Conservation (phyloP, 2,888 invertebrate genomes). For the Hydrotaea cyrtoneurina region DNA sequence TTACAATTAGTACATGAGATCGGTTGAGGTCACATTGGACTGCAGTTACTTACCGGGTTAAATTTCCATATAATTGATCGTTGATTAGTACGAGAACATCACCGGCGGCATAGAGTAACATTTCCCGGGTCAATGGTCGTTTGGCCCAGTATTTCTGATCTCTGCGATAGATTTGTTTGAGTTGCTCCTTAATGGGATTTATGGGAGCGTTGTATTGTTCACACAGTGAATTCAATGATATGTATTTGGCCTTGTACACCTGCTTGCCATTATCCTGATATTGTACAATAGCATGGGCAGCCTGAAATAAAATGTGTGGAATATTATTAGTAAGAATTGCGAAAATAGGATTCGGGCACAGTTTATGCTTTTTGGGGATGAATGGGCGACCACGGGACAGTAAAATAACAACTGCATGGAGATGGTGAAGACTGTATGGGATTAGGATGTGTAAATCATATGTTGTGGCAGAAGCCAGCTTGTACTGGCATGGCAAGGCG, state of each 20-base stretch:
- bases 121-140: constrained; percentile 92
- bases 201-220: constrained; percentile 92
- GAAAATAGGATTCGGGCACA: too few species aligned
- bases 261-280: constrained; percentile 94
- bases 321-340: too few species aligned
- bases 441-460: too few species aligned
- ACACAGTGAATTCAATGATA: constrained; percentile 94
- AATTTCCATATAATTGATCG: constrained; percentile 89
- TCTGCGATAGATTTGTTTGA: constrained; percentile 91
- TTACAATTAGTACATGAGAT: background rate
- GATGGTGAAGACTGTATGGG: too few species aligned
- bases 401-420: too few species aligned
- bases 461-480: too few species aligned
- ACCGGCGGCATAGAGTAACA: constrained; percentile 94
- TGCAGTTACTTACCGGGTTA: constrained; percentile 82
- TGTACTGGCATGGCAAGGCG: too few species aligned
- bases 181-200: constrained; percentile 95
- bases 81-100: constrained; percentile 94
- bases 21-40: too few species aligned
- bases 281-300: constrained; percentile 94
- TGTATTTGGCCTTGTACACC: constrained; percentile 96
- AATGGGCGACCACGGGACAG: too few species aligned
- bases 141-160: constrained; percentile 95
- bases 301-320: constrained; percentile 80
- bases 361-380: too few species aligned